phyloP scores from a whole-genome alignment of 2,797 vertebrate genomes.

The Aplochiton taeniatus region DNA sequence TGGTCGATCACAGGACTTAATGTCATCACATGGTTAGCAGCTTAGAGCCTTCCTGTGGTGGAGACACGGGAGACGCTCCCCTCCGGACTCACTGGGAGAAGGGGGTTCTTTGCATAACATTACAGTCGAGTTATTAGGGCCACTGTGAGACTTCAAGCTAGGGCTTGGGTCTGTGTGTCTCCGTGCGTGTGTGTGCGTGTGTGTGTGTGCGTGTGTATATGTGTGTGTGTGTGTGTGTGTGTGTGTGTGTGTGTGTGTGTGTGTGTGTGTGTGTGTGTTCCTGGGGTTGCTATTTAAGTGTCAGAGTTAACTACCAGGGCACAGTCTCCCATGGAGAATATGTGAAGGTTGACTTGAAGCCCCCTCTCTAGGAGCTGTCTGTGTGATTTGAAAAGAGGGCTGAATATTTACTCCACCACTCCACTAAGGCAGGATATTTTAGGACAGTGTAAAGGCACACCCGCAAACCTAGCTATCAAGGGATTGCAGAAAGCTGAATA shows the following conservation, averaged over 20 bases:
- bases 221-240: conserved; percentile 11
- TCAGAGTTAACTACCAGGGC: too few relatives aligned
- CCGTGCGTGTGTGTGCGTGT: neutral
- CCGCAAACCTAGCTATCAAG: too few relatives aligned
- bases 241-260: conserved; percentile 2
- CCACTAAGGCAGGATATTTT: too few relatives aligned
- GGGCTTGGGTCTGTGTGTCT: conserved; percentile 26
- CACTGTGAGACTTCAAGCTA: conserved; percentile 43
- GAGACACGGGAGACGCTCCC: conserved; percentile 34
- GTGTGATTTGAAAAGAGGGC: too few relatives aligned
- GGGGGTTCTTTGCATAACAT: conserved; percentile 53
- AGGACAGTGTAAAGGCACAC: too few relatives aligned
- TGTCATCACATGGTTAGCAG: conserved; percentile 14
- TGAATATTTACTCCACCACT: too few relatives aligned
- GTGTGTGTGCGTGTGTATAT: conserved; percentile 3
- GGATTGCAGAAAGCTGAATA: too few relatives aligned
- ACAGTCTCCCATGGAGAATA: too few relatives aligned
- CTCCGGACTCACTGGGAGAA: conserved; percentile 31
- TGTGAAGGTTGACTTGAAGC: too few relatives aligned
- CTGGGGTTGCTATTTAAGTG: too few relatives aligned
- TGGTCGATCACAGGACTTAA: conserved; percentile 18
- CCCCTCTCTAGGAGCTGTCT: too few relatives aligned
- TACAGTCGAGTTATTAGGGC: conserved; percentile 31
- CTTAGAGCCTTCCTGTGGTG: conserved; percentile 15
- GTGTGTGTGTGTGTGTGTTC: conserved; percentile 3